phyloP scores from a whole-genome alignment of 1,140 invertebrate genomes.

The Neodiprion lecontei region DNA sequence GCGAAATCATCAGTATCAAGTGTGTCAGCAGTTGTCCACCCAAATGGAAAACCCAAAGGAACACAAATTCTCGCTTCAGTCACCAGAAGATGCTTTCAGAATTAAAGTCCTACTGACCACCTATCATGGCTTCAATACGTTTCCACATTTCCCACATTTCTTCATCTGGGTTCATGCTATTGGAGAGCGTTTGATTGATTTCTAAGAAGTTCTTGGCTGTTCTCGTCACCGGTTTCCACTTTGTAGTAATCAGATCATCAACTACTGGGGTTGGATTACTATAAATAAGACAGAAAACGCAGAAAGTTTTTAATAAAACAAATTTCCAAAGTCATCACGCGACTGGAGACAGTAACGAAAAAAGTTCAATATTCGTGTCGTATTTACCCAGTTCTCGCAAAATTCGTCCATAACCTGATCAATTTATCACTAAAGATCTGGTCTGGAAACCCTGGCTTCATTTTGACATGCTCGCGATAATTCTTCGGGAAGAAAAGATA shows the following conservation, averaged over 20 bases:
- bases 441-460: background rate
- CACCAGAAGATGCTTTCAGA: background rate
- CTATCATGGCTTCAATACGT: background rate
- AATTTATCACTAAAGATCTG: background rate
- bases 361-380: too few relatives aligned
- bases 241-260: conserved; percentile 40
- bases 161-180: conserved; percentile 33
- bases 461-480: background rate
- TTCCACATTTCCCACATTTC: conserved; percentile 12
- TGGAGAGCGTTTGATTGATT: conserved; percentile 42
- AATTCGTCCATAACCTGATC: background rate
- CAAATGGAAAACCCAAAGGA: too few relatives aligned
- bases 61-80: too few relatives aligned
- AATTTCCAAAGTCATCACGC: too few relatives aligned
- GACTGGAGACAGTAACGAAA: too few relatives aligned
- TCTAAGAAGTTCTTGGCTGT: conserved; percentile 48
- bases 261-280: conserved; percentile 56
- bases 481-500: background rate
- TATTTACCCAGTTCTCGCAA: too few relatives aligned
- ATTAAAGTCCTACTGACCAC: background rate
- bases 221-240: conserved; percentile 50
- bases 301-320: too few relatives aligned
- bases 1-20: too few relatives aligned
- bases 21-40: too few relatives aligned
- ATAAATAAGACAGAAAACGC: conserved; percentile 16